phyloP scores from a whole-genome alignment of 64 coral and sea anemone species.

The Porites lutea region DNA sequence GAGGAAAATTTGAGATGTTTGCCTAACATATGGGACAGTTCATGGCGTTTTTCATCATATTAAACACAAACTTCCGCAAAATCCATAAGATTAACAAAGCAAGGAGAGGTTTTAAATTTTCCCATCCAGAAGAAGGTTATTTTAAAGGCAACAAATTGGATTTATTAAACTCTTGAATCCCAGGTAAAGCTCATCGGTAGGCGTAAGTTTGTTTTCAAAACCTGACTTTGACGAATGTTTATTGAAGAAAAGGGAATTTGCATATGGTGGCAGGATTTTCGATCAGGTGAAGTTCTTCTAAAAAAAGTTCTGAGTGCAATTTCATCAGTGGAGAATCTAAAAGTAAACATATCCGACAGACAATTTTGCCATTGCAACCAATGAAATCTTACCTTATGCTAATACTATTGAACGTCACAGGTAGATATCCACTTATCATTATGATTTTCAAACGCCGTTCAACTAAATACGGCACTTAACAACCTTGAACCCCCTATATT shows the following conservation, averaged over 20 bases:
- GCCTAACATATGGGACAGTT: background rate
- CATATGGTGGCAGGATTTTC: background rate
- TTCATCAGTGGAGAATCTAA: slow-evolving; percentile 1
- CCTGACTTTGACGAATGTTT: background rate
- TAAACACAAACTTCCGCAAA: slow-evolving; percentile 14
- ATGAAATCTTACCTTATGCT: background rate
- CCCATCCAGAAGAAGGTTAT: background rate
- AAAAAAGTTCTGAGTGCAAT: background rate
- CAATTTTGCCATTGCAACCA: slow-evolving; percentile 21
- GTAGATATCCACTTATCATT: background rate
- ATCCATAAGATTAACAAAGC: background rate
- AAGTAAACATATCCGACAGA: slow-evolving; percentile 8
- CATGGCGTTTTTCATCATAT: background rate
- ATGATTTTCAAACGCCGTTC: background rate
- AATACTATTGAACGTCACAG: background rate
- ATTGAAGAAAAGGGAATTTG: slow-evolving; percentile 25
- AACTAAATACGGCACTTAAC: background rate
- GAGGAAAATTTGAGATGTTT: background rate
- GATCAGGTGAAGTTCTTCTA: slow-evolving; percentile 16
- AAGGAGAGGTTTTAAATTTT: background rate
- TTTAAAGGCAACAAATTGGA: background rate
- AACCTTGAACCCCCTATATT: background rate
- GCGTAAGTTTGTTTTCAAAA: background rate
- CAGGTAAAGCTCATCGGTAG: background rate
- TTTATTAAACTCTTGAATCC: background rate